Base-by-base conservation (phyloP, 2,113 vertebrate genomes). In the Amblyopsis rosae region DNA sequence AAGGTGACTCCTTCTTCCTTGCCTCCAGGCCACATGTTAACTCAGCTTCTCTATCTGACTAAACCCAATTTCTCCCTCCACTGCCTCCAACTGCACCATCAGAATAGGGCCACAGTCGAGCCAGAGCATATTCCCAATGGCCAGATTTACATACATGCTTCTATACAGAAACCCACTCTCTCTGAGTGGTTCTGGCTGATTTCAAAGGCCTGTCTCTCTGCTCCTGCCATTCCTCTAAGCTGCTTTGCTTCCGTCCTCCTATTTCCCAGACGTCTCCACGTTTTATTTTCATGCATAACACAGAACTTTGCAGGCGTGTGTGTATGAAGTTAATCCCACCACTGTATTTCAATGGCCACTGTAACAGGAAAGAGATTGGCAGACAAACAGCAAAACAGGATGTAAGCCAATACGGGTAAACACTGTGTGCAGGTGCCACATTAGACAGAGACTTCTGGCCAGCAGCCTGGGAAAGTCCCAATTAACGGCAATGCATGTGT, bases 41-140 rank as follows among this genome's bases (percentile, higher is more conserved):
- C 89, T 83, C 77, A 67, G 80, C 77, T 75, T 84, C 76, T 86
- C 84, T 85, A 82, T 89, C 85, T 86, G 78, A 82, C 84, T 86
- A 88, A 91, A 90, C 88, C 89, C 88, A 87, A 90, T 91, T 92
- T 90, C 82, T 87, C 88, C 86, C 90, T 86, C 73, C 75, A 85
- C 82, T 90, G 89, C 89, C 74, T 87, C 82, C 10, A 84, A 89
- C 83, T 84, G 85, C 88, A 88, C 89, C 90, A 91, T 91, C 88
- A 80, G 85, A 84, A 82, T 75, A 73, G 76, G 76, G 60, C 83
- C 62, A 65, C 82, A 54, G 75, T 60, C 72, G 81, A 85, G 82
- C 85, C 55, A 59, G 69, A 75, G 79, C 67, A 12, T 86, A 82
- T 77, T 90, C 88, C 86, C 89, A 74, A 50, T 80, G 85, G 88